These are phyloP conservation scores for Sarcophaga caerulescens DNA, from an alignment of 2,888 invertebrate genomes.

Conservation along the genomic window DNA sequence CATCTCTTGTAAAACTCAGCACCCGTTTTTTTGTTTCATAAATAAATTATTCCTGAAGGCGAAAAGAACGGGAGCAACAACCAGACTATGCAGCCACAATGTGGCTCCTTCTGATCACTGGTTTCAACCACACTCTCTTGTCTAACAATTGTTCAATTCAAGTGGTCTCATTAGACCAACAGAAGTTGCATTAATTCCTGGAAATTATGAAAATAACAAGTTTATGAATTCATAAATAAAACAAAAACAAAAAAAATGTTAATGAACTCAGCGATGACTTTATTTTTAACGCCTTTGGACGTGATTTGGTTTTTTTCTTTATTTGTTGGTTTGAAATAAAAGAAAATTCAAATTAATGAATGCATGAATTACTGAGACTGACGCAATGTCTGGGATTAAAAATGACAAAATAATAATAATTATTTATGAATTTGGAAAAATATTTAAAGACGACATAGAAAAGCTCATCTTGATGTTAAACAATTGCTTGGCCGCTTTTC, in stretches of 20 bases:
- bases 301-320: too few species aligned
- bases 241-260: background rate
- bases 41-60: background rate
- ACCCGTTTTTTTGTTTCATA: background rate
- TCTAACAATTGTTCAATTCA: slow-evolving; percentile 28
- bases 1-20: too few species aligned
- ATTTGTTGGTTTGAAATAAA: too few species aligned
- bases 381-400: too few species aligned
- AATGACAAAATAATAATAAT: too few species aligned
- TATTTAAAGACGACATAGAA: too few species aligned
- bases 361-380: too few species aligned
- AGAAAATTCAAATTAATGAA: too few species aligned
- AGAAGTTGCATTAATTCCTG: background rate
- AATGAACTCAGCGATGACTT: background rate
- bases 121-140: background rate
- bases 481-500: too few species aligned
- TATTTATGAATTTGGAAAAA: too few species aligned
- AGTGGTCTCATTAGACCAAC: slow-evolving; percentile 41
- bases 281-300: background rate
- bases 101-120: too few species aligned
- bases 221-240: background rate
- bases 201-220: background rate
- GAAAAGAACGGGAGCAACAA: background rate
- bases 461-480: too few species aligned
- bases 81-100: background rate